These are phyloP conservation scores for Oligia latruncula DNA, from an alignment of 2,888 invertebrate genomes.

Conservation along the genomic window DNA sequence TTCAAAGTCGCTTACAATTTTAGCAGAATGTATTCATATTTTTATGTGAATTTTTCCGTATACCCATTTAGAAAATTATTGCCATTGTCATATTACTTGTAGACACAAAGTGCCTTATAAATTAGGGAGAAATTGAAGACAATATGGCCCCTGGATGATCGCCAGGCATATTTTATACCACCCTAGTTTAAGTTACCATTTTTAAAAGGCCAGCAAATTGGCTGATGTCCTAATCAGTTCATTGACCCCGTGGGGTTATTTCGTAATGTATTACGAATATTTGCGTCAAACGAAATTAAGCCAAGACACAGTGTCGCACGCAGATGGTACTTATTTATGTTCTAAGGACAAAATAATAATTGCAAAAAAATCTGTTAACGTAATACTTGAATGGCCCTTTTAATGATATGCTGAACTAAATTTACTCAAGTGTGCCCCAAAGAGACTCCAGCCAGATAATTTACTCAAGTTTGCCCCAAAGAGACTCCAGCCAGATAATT, in stretches of 20 bases:
- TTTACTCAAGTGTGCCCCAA: no score
- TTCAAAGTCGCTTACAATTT: slow-evolving; percentile 17
- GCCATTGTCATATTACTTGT: slow-evolving; percentile 25
- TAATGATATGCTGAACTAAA: no score
- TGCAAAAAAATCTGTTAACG: no score
- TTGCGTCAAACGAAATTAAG: slow-evolving; percentile 16
- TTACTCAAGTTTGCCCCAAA: no score
- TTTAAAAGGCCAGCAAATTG: slow-evolving; percentile 43
- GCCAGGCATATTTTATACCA: slow-evolving; percentile 47
- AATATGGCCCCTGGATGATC: slow-evolving; percentile 42
- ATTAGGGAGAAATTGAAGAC: slow-evolving; percentile 7
- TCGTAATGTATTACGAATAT: slow-evolving; percentile 2
- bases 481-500: no score
- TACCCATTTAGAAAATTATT: slow-evolving; percentile 21
- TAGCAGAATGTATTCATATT: slow-evolving; percentile 31
- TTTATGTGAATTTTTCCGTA: slow-evolving; percentile 13
- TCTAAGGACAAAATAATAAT: background rate
- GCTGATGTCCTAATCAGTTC: slow-evolving; percentile 55
- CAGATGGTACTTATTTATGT: background rate
- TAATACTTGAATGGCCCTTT: no score
- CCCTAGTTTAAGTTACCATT: slow-evolving; percentile 27
- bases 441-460: no score
- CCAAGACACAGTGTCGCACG: slow-evolving; percentile 17
- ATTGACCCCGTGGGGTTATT: slow-evolving; percentile 47
- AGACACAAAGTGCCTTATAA: slow-evolving; percentile 27